These are phyloP conservation scores for Perca fluviatilis DNA, from an alignment of 2,113 vertebrate species.

Conservation along the genomic window DNA sequence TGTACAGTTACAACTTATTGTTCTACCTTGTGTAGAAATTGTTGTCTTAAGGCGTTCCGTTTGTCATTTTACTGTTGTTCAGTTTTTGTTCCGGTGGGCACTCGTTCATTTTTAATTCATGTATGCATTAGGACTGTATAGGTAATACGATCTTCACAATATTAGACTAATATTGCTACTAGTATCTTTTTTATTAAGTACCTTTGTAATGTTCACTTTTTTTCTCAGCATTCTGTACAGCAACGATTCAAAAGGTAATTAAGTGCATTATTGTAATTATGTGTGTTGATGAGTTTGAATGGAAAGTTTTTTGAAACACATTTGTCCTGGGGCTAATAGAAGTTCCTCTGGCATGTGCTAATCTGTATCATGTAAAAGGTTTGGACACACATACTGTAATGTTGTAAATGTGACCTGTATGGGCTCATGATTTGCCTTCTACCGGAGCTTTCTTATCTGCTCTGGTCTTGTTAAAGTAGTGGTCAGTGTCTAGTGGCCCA, in stretches of 20 bases:
- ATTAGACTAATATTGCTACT: conserved; percentile 74
- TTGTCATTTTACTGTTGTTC: conserved; percentile 59
- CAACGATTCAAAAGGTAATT: conserved; percentile 69
- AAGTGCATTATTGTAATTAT: conserved; percentile 81
- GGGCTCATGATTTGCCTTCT: conserved; percentile 63
- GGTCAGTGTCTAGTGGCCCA: conserved; percentile 25
- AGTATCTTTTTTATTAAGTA: conserved; percentile 75
- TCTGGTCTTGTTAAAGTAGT: conserved; percentile 35
- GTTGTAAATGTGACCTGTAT: conserved; percentile 55
- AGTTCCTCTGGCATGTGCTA: conserved; percentile 63
- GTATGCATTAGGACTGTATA: conserved; percentile 79
- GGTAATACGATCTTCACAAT: conserved; percentile 69
- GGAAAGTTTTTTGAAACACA: conserved; percentile 36
- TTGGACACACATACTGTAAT: conserved; percentile 49
- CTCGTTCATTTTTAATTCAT: conserved; percentile 69
- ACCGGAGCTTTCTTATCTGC: conserved; percentile 41
- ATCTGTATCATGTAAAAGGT: conserved; percentile 48
- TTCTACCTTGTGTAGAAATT: conserved; percentile 54
- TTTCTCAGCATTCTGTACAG: conserved; percentile 78
- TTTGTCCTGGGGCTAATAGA: conserved; percentile 38
- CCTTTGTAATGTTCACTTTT: conserved; percentile 74
- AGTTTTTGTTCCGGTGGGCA: conserved; percentile 69
- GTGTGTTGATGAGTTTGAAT: conserved; percentile 71
- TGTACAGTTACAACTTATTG: conserved; percentile 50
- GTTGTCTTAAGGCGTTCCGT: conserved; percentile 64